phyloP scores from a whole-genome alignment of 1,140 invertebrate species.

The Ooceraea biroi region DNA sequence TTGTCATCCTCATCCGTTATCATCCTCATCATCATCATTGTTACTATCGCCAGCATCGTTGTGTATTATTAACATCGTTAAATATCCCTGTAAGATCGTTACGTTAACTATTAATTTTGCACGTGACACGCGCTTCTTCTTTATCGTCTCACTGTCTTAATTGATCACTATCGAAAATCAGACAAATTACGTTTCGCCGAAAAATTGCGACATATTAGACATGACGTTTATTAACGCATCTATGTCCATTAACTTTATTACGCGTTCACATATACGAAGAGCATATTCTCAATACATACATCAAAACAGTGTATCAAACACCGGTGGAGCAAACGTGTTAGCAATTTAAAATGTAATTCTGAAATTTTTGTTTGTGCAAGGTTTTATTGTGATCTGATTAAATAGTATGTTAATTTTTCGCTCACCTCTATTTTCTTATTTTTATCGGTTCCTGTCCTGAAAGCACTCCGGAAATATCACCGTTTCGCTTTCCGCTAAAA shows the following conservation, averaged over 20 bases:
- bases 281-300: not conserved
- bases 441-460: not conserved
- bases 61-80: conserved; percentile 32
- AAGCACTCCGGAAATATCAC: not conserved
- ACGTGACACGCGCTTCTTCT: not conserved
- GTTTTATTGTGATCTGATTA: not conserved
- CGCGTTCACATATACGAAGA: not conserved
- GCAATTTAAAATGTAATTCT: not conserved
- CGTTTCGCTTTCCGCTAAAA: not conserved
- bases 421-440: not conserved
- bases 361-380: not conserved
- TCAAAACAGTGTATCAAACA: not conserved
- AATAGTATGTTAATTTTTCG: not conserved
- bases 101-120: conserved; percentile 13
- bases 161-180: not conserved
- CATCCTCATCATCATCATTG: conserved; percentile 32
- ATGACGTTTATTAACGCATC: no score
- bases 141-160: not conserved
- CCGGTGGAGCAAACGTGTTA: not conserved
- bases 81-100: not conserved
- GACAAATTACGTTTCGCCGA: not conserved
- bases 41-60: conserved; percentile 42
- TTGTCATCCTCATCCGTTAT: conserved; percentile 40
- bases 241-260: not conserved
- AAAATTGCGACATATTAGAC: not conserved